These are phyloP conservation scores for Lepidurus couesii DNA, from an alignment of 1,140 invertebrate species.

Conservation along the genomic window DNA sequence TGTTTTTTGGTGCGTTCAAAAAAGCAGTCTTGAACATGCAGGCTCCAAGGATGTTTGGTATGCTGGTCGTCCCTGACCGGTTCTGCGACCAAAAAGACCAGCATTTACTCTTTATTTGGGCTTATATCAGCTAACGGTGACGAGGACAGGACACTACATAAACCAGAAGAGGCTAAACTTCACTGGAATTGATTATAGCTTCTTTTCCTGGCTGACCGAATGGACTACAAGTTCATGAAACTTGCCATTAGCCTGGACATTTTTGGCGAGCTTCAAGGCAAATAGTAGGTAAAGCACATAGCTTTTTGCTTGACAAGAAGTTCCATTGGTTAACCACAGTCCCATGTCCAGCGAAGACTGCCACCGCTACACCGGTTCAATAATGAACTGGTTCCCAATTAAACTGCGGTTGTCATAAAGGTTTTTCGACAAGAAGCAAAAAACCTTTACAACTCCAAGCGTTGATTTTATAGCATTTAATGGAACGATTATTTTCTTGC, in stretches of 20 bases:
- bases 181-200: background rate
- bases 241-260: background rate
- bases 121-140: background rate
- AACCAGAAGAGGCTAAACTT: background rate
- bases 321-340: background rate
- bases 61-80: background rate
- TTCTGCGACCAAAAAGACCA: background rate
- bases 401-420: background rate
- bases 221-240: conserved; percentile 7
- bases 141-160: conserved; percentile 3
- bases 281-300: background rate
- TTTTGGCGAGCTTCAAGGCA: background rate
- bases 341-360: background rate
- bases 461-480: no score
- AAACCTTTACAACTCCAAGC: background rate
- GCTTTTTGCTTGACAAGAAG: background rate
- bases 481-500: no score
- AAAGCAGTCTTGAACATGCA: background rate
- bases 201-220: background rate
- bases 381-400: background rate
- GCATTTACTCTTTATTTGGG: background rate
- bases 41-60: background rate
- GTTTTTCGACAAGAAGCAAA: background rate
- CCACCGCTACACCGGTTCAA: conserved; percentile 1
- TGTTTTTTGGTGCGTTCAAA: background rate